These are phyloP conservation scores for Heteromurus nitidus DNA, from an alignment of 2,888 invertebrate genomes.

Conservation along the genomic window DNA sequence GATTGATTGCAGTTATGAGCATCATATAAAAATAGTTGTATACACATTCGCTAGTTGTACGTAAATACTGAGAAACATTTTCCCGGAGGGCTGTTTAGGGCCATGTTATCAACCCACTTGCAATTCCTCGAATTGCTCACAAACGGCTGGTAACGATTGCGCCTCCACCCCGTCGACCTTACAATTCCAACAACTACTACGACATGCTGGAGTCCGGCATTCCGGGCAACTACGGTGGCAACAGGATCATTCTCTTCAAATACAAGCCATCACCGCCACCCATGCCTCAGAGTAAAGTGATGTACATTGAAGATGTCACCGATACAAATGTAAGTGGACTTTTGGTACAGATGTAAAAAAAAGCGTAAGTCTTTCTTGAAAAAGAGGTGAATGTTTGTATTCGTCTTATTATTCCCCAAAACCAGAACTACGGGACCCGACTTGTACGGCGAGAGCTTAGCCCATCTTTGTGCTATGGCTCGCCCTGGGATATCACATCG, in stretches of 20 bases:
- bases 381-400: background rate
- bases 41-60: background rate
- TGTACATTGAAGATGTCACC: conserved; percentile 70
- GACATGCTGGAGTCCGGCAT: conserved; percentile 61
- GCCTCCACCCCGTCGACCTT: conserved; percentile 60
- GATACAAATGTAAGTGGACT: conserved; percentile 40
- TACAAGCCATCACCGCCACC: conserved; percentile 62
- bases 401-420: conserved; percentile 30
- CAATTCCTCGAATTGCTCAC: conserved; percentile 62
- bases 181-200: conserved; percentile 51
- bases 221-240: conserved; percentile 35
- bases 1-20: too few species aligned
- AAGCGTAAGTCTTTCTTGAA: background rate
- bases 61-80: conserved; percentile 37
- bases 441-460: conserved; percentile 61
- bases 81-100: conserved; percentile 55
- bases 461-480: conserved; percentile 35
- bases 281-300: conserved; percentile 61
- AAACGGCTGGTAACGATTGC: conserved; percentile 58
- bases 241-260: conserved; percentile 55
- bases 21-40: background rate
- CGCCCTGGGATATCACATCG: conserved; percentile 47
- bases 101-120: conserved; percentile 50
- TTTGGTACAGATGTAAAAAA: background rate
- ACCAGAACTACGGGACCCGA: conserved; percentile 56